phyloP scores from a whole-genome alignment of 2,888 invertebrate genomes.

The Aplocera efformata region DNA sequence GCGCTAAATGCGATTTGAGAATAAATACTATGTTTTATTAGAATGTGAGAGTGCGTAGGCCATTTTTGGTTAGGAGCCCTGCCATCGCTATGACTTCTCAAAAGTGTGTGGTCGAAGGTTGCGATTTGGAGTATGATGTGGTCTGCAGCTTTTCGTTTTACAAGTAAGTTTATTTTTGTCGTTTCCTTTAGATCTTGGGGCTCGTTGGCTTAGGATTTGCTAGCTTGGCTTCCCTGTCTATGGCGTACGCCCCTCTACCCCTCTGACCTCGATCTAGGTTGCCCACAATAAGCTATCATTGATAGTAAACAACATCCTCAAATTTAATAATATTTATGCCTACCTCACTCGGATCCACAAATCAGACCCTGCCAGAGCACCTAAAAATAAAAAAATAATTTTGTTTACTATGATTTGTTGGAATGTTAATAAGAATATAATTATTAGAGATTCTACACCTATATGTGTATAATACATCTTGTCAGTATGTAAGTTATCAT shows the following conservation, averaged over 20 bases:
- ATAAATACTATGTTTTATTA: slow-evolving; percentile 50
- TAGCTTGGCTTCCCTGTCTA: slow-evolving; percentile 11
- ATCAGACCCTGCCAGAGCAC: not conserved
- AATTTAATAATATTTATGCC: slow-evolving; percentile 8
- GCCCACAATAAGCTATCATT: slow-evolving; percentile 6
- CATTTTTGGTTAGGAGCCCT: slow-evolving; percentile 57
- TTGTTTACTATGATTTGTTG: too few relatives aligned
- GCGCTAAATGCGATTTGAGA: slow-evolving; percentile 72
- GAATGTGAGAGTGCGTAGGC: slow-evolving; percentile 65
- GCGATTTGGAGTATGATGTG: slow-evolving; percentile 74
- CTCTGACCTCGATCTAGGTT: slow-evolving; percentile 28
- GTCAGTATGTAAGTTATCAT: too few relatives aligned
- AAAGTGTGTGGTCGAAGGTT: slow-evolving; percentile 77
- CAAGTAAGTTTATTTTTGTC: slow-evolving; percentile 65
- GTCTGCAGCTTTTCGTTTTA: slow-evolving; percentile 77
- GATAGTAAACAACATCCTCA: slow-evolving; percentile 26
- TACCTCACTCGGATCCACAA: not conserved
- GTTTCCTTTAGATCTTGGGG: slow-evolving; percentile 20
- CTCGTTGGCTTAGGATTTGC: not conserved
- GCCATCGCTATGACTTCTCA: slow-evolving; percentile 61
- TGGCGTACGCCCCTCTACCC: slow-evolving; percentile 11
- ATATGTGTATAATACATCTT: too few relatives aligned
- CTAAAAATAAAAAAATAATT: not conserved
- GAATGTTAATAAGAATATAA: too few relatives aligned
- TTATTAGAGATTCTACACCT: too few relatives aligned